phyloP scores from a whole-genome alignment of 2,113 vertebrate genomes.

The Serinus canaria region DNA sequence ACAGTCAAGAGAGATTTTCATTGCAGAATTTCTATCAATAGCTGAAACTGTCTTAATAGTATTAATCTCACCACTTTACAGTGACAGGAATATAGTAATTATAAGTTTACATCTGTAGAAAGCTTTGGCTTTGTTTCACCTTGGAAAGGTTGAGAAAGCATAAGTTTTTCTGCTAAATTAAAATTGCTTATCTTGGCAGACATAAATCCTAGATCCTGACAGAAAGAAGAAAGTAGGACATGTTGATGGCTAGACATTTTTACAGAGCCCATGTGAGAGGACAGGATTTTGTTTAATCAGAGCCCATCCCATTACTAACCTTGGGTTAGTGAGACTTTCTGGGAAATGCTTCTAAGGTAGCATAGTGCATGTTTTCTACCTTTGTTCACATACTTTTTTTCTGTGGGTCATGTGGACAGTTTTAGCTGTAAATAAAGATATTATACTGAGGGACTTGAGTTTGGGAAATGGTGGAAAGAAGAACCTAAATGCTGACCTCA shows the following conservation, averaged over 20 bases:
- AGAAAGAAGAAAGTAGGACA: neutral
- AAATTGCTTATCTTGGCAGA: neutral
- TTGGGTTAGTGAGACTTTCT: neutral
- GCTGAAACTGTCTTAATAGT: neutral
- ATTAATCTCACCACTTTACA: neutral
- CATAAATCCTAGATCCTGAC: neutral
- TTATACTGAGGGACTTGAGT: neutral
- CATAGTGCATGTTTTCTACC: neutral
- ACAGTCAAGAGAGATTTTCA: neutral
- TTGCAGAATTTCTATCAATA: neutral
- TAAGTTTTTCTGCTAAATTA: neutral
- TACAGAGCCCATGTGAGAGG: rapidly evolving
- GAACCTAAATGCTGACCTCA: neutral
- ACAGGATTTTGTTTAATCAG: neutral
- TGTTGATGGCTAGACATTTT: neutral
- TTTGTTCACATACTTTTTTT: neutral
- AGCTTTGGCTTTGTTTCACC: neutral
- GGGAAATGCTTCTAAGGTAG: neutral
- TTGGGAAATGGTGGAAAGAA: neutral
- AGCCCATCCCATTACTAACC: neutral
- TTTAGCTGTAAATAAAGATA: neutral
- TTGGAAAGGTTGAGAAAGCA: neutral
- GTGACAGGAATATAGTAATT: neutral
- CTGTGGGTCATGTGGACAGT: neutral
- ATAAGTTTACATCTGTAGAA: neutral